phyloP scores from a whole-genome alignment of 2,113 vertebrate genomes.

The Rhinopomastus cyanomelas region DNA sequence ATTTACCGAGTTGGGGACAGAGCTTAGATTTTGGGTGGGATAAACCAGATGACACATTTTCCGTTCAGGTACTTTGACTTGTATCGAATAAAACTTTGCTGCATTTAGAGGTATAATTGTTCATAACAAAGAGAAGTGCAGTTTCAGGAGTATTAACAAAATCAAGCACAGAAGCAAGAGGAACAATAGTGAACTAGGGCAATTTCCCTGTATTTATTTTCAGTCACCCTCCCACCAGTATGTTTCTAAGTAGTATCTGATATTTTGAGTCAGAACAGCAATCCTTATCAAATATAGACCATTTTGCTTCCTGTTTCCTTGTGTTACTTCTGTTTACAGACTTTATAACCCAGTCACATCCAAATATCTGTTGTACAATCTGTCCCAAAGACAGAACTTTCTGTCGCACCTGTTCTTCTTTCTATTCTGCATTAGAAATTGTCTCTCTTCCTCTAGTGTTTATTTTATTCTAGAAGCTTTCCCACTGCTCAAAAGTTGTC shows the following conservation, averaged over 20 bases:
- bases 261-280: not conserved
- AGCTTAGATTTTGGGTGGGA: not conserved
- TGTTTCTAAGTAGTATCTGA: not conserved
- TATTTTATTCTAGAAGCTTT: constrained; percentile 40
- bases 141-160: not conserved
- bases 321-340: not conserved
- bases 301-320: not conserved
- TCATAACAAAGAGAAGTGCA: not conserved
- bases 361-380: constrained; percentile 22
- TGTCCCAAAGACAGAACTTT: constrained; percentile 34
- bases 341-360: not conserved
- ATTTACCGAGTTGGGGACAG: not conserved
- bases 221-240: not conserved
- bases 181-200: not conserved
- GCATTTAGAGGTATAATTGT: not conserved
- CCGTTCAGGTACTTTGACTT: not conserved
- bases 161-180: not conserved
- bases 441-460: not conserved
- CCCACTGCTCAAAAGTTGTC: constrained; percentile 23
- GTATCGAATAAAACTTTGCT: not conserved
- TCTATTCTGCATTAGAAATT: constrained; percentile 21
- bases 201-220: not conserved
- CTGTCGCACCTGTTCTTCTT: constrained; percentile 47
- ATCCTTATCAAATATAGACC: not conserved
- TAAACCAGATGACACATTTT: not conserved